Base-by-base conservation (phyloP, 2,113 vertebrate genomes). In the Microcebus jonahi region DNA sequence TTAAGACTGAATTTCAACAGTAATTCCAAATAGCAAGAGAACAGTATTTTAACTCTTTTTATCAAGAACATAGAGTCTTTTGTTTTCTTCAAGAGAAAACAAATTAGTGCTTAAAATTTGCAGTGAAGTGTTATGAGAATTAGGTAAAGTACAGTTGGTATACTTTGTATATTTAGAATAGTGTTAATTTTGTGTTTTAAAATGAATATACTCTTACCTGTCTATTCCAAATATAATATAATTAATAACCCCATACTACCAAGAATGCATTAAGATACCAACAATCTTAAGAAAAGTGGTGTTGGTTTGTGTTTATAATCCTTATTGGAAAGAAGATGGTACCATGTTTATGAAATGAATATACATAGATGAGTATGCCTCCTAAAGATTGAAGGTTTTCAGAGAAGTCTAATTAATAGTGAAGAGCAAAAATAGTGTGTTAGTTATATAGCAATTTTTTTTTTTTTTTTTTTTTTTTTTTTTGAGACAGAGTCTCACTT, bases 1-100 rank as follows among this genome's bases (percentile, higher is more conserved):
- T 75, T 92, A 80, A 92, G 95, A 91, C 3, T 92, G 63, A 76
- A 94, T 95, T 84, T 39, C 79, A 92, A 11, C 57, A 94, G 27
- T 68, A 79, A 70, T 96, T 97, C 39, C 93, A n/a, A 12, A 81
- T 53, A 86, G 71, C 90, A 92, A 59, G 23, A 76, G 4, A 50
- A 53, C 29, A 34, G 11, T 82, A 63, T 93, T 93, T 91, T 81
- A 76, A 77, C 23, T 77, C 13, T 29, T 76, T 93, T n/a, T 89
- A 65, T 91, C n/a, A 45, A 73, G 34, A 68, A 39, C 20, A 25
- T 79, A 8, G 68, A 65, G 1, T 68, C 57, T 91, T 88, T 95
- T 42, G 39, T 73, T 89, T 94, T 96, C 71, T 10, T 95, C 27
- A 27, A n/a, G 3, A 53, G 85, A 94, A 95, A 94, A 82, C 21